Conservation (phyloP, 2,888 invertebrate genomes). For the Blera fallax region DNA sequence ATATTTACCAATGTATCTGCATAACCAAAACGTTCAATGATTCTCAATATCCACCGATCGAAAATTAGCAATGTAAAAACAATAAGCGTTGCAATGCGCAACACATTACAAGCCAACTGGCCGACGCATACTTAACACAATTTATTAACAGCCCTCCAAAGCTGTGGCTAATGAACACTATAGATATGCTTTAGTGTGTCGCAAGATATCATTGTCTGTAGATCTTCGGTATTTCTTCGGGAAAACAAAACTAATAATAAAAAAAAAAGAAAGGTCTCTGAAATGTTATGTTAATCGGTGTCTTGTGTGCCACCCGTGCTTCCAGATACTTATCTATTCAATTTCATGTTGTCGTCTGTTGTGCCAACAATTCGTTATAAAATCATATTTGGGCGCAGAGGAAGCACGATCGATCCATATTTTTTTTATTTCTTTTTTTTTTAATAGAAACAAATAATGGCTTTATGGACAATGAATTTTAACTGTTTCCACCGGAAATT, state of each 20-base stretch:
- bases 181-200: not conserved
- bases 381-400: constrained; percentile 9
- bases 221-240: not conserved
- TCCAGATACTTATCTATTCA: constrained; percentile 4
- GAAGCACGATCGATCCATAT: constrained; percentile 13
- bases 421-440: no score
- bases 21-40: not conserved
- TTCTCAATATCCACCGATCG: not conserved
- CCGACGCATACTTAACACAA: constrained; percentile 15
- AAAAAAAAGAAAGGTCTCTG: not conserved
- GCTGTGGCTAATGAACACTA: not conserved
- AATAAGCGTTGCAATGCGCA: not conserved
- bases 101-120: not conserved
- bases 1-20: not conserved
- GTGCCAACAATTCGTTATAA: constrained; percentile 23
- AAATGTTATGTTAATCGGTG: not conserved
- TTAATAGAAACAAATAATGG: not conserved
- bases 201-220: not conserved
- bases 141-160: constrained; percentile 1
- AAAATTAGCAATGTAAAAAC: not conserved
- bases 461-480: not conserved
- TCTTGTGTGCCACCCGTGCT: not conserved
- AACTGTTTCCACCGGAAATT: constrained; percentile 3
- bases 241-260: not conserved
- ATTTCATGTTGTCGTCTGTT: not conserved